Evolutionary conservation across 2,888 invertebrate species (phyloP).

Genomic region (Leptinotarsa juncta): DNA sequence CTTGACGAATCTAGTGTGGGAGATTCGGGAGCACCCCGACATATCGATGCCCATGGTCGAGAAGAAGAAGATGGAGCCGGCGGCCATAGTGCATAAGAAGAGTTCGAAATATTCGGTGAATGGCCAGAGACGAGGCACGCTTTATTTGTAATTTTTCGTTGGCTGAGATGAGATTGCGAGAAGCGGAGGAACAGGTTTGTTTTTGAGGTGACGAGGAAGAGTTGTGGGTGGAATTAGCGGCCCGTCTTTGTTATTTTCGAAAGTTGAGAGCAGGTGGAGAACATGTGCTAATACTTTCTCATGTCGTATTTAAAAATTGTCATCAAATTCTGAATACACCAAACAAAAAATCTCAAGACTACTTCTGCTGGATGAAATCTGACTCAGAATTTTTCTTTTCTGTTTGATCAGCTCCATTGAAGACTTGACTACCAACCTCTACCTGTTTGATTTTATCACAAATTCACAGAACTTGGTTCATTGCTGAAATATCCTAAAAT

Average conservation of each 20-base stretch:
- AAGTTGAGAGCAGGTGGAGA: background rate
- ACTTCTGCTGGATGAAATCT: too few relatives aligned
- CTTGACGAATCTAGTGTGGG: conserved; percentile 89
- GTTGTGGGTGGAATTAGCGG: background rate
- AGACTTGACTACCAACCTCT: too few relatives aligned
- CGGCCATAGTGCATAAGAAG: conserved; percentile 67
- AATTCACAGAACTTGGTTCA: too few relatives aligned
- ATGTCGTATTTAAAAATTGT: too few relatives aligned
- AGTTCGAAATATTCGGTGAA: conserved; percentile 67
- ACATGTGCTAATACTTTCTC: background rate
- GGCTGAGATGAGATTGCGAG: background rate
- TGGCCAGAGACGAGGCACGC: conserved; percentile 60
- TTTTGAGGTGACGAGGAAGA: background rate
- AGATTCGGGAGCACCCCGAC: conserved; percentile 66
- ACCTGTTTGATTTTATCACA: too few relatives aligned
- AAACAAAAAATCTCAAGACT: too few relatives aligned
- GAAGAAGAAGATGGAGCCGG: conserved; percentile 60
- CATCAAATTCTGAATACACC: too few relatives aligned
- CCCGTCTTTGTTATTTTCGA: background rate
- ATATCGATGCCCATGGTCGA: conserved; percentile 59
- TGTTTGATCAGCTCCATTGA: too few relatives aligned
- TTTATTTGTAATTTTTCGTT: conserved; percentile 64
- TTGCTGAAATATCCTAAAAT: too few relatives aligned
- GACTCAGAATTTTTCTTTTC: too few relatives aligned
- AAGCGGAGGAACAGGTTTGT: background rate